Conservation (phyloP, 2,888 invertebrate species). For the Nymphalis polychloros region DNA sequence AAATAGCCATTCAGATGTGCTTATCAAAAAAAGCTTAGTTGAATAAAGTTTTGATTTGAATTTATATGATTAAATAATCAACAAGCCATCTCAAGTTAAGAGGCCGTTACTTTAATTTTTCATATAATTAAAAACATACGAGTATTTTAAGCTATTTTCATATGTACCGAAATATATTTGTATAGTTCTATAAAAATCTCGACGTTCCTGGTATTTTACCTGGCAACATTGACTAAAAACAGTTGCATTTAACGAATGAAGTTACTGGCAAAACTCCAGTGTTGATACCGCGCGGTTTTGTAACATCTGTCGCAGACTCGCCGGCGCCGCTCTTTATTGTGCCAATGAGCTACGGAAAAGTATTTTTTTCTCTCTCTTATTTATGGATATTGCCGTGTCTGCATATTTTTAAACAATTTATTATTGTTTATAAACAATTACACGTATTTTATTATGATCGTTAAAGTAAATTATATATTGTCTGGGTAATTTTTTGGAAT, state of each 20-base stretch:
- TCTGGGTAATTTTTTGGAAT: too few species aligned
- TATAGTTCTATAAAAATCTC: background rate
- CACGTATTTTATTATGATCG: background rate
- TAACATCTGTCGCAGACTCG: slow-evolving; percentile 36
- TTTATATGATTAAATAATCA: too few species aligned
- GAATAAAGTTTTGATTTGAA: too few species aligned
- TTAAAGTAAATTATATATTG: too few species aligned
- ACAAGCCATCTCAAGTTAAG: too few species aligned
- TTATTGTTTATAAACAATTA: background rate
- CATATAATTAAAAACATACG: too few species aligned
- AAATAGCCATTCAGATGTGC: too few species aligned
- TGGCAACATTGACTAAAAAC: slow-evolving; percentile 15
- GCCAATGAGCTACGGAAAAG: slow-evolving; percentile 14
- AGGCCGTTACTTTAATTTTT: too few species aligned
- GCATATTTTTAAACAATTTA: background rate
- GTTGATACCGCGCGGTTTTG: slow-evolving; percentile 35
- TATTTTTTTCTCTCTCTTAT: slow-evolving; percentile 6
- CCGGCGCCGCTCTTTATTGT: slow-evolving; percentile 33
- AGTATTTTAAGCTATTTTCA: too few species aligned
- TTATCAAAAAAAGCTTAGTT: too few species aligned
- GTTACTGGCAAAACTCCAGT: slow-evolving; percentile 37
- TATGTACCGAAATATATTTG: too few species aligned
- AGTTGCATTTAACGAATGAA: slow-evolving; percentile 27
- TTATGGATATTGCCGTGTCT: slow-evolving; percentile 2
- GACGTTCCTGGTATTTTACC: slow-evolving; percentile 7